Base-by-base conservation (phyloP, 2,797 vertebrate genomes). In the Coreius guichenoti region DNA sequence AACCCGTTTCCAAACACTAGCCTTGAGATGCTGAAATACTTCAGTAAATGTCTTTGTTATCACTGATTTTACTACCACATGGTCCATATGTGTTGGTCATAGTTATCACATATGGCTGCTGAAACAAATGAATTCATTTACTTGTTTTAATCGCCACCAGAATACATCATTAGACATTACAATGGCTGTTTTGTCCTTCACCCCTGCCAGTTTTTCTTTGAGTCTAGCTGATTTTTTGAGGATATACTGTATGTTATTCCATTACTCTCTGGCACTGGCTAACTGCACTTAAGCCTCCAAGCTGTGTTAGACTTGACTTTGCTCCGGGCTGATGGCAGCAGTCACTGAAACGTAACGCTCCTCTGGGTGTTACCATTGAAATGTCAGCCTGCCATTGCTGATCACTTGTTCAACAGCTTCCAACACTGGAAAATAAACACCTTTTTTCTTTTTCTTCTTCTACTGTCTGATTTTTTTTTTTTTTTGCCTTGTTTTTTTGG, bases 361-460 rank as follows among this genome's bases (percentile, higher is more conserved):
- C 86, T 89, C 75, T 84, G 89, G 88, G 88, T 84, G 84, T 88
- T 85, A 85, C 73, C 82, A 86, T 84, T 87, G 87, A 87, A 87
- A 89, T 80, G 80, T 88, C 43, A 61, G 79, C 81, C 82, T 84
- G 81, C 69, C 54, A 82, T 87, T 86, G 88, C 86, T 77, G 86
- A 89, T 86, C 87, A 91, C 88, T 86, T 89, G 89, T 81, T 79
- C 74, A 36, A 70, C 75, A 85, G 88, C 70, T 88, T 72, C 74
- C 80, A 82, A 70, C 54, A 43, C 69, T 78, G 73, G 85, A 90
- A 89, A 90, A 89, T 80, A 90, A 87, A 88, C 87, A 89, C 86
- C 78, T 83, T 83, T 86, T 86, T 80, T 19, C 12, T 72, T 91
- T 51, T 72, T 76, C 70, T 69, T 36, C 39, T 82, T 73, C 21